These are phyloP conservation scores for Acanthoscelides obtectus DNA, from an alignment of 2,888 invertebrate species.

Conservation along the genomic window DNA sequence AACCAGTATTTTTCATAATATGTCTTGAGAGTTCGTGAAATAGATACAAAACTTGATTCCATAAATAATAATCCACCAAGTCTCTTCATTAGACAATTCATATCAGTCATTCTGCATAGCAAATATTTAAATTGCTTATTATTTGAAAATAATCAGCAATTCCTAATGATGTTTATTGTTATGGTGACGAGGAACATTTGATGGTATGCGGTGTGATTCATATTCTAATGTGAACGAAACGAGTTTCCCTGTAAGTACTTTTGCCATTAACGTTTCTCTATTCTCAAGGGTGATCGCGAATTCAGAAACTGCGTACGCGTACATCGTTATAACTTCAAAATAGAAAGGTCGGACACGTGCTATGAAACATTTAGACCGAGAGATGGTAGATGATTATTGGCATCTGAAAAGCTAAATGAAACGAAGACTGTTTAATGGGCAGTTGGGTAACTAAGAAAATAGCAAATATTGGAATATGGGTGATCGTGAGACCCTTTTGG, in stretches of 20 bases:
- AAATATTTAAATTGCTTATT: not conserved
- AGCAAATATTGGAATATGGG: too few relatives aligned
- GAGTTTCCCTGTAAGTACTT: not conserved
- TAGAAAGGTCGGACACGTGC: not conserved
- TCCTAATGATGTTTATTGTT: not conserved
- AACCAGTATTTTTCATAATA: too few relatives aligned
- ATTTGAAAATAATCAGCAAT: not conserved
- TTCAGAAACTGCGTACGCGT: not conserved
- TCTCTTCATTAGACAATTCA: not conserved
- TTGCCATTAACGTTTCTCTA: not conserved
- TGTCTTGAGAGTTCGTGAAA: too few relatives aligned
- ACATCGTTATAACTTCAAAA: not conserved
- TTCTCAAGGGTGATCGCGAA: not conserved
- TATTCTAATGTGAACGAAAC: not conserved
- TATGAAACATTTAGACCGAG: too few relatives aligned
- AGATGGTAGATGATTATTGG: too few relatives aligned
- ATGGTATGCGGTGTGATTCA: not conserved
- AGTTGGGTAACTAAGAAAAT: too few relatives aligned
- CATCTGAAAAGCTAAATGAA: too few relatives aligned
- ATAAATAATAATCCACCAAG: too few relatives aligned
- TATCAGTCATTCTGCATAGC: not conserved
- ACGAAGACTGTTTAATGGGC: too few relatives aligned
- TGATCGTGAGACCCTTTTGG: too few relatives aligned
- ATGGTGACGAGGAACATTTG: not conserved
- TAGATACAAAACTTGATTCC: too few relatives aligned